Conservation (phyloP, 1,140 invertebrate species). For the Drosophila pruinosa region DNA sequence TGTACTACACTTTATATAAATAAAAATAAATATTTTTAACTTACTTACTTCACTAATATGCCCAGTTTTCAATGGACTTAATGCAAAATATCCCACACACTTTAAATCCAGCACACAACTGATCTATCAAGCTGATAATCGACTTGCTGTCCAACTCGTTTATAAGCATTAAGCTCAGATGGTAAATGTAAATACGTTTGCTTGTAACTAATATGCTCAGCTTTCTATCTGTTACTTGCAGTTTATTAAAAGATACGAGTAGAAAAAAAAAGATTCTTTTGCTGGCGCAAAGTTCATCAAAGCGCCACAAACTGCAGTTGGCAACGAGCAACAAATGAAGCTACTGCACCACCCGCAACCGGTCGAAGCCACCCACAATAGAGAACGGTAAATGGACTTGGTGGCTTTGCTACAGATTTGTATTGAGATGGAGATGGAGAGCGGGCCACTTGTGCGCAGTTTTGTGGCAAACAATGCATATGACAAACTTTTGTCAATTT, state of each 20-base stretch:
- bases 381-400: slow-evolving; percentile 46
- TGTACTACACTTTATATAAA: background rate
- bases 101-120: background rate
- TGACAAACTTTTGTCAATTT: slow-evolving; percentile 81
- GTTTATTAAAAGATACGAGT: slow-evolving; percentile 30
- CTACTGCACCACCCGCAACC: slow-evolving; percentile 15
- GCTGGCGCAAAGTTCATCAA: slow-evolving; percentile 65
- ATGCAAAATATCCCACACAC: background rate
- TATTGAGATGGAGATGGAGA: slow-evolving; percentile 35
- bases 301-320: slow-evolving; percentile 28
- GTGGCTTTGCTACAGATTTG: background rate
- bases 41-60: background rate
- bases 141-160: background rate
- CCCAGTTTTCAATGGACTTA: background rate
- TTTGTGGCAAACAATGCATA: slow-evolving; percentile 72
- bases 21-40: too few species aligned
- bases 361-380: slow-evolving; percentile 38
- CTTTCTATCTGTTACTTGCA: background rate
- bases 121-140: slow-evolving; percentile 4
- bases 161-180: background rate
- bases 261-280: slow-evolving; percentile 22
- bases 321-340: slow-evolving; percentile 29
- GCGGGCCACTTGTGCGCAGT: slow-evolving; percentile 55
- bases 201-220: background rate
- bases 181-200: background rate